A percentile compares a stretch with the other conserved stretches of the same genome.
Conservation (phyloP, 2,888 invertebrate genomes). For the Drosophila fungiperda region DNA sequence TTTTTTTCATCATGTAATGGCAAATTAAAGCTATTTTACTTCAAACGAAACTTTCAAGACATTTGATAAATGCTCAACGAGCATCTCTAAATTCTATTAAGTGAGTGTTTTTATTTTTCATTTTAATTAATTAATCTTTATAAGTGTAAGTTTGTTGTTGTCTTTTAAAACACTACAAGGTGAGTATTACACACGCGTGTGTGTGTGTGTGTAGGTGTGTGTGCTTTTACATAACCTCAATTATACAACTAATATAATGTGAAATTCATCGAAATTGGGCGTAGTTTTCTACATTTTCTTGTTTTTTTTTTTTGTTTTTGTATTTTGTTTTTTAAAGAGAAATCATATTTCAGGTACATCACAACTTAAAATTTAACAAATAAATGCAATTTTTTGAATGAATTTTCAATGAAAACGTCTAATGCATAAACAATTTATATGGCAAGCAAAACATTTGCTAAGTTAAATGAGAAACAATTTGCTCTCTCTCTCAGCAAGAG, state of each 20-base stretch:
- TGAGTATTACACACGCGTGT: constrained; percentile 42
- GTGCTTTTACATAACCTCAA: constrained; percentile 64
- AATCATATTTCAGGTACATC: constrained; percentile 85
- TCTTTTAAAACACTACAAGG: constrained; percentile 37
- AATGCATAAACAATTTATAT: constrained; percentile 57
- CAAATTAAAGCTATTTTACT: constrained; percentile 82
- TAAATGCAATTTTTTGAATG: constrained; percentile 75
- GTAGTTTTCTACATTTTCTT: constrained; percentile 35
- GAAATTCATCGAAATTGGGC: constrained; percentile 58
- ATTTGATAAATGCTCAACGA: constrained; percentile 63
- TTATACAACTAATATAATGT: constrained; percentile 60
- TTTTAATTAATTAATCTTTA: constrained; percentile 23
- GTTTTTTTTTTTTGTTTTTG: constrained; percentile 32
- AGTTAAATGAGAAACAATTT: constrained; percentile 38
- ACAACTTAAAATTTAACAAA: constrained; percentile 85
- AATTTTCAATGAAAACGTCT: constrained; percentile 53
- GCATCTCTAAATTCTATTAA: constrained; percentile 33
- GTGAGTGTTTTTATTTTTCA: constrained; percentile 22
- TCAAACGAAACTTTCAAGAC: constrained; percentile 46
- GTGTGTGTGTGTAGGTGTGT: constrained; percentile 30
- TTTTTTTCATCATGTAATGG: constrained; percentile 66
- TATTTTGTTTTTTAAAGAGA: constrained; percentile 67
- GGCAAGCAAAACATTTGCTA: constrained; percentile 74
- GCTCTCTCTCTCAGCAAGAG: constrained; percentile 1
- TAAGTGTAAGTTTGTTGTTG: constrained; percentile 30